phyloP scores from a whole-genome alignment of 2,797 vertebrate genomes.

The Sebastes miniatus region DNA sequence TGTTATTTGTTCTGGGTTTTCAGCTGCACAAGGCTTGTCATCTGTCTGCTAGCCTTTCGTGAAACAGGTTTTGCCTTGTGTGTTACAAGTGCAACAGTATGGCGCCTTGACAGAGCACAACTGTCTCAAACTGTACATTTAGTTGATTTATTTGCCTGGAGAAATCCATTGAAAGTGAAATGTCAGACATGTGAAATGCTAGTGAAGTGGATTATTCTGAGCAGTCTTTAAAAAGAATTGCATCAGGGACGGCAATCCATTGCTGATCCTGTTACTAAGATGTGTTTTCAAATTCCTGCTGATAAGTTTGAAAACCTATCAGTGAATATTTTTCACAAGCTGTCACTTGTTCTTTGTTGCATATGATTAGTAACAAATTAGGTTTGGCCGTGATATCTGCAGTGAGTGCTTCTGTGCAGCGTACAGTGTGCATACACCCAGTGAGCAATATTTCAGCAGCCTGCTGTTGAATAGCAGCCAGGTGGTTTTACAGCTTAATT shows the following conservation, averaged over 20 bases:
- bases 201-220: neutral
- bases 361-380: constrained; percentile 18
- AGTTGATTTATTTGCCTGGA: neutral
- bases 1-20: constrained; percentile 6
- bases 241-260: neutral
- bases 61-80: neutral
- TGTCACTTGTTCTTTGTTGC: constrained; percentile 12
- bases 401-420: neutral
- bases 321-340: constrained; percentile 1
- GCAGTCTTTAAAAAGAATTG: neutral
- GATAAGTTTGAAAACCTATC: neutral
- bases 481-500: constrained; percentile 44
- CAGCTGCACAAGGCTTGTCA: neutral
- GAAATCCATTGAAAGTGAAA: neutral
- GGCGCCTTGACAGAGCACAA: neutral
- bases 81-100: neutral
- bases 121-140: neutral
- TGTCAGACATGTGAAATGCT: neutral
- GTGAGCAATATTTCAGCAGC: constrained; percentile 30
- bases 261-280: neutral
- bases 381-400: neutral
- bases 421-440: constrained; percentile 3
- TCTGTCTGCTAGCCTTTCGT: neutral
- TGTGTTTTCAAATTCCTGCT: neutral
- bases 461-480: constrained; percentile 47